phyloP scores from a whole-genome alignment of 2,797 vertebrate genomes.

The Staurois parvus region DNA sequence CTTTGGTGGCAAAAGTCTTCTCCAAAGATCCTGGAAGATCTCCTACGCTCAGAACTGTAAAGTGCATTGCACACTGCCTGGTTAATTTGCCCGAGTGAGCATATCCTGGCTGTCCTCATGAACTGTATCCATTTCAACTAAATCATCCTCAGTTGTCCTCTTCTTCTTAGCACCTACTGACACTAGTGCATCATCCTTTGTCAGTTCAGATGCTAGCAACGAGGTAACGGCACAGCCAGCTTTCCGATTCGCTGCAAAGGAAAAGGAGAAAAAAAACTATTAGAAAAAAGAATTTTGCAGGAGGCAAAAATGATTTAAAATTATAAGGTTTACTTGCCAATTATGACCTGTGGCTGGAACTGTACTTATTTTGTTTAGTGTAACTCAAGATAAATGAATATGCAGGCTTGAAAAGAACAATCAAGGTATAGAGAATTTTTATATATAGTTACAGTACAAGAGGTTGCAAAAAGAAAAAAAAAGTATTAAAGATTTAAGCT shows the following conservation, averaged over 20 bases:
- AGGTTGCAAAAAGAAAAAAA: too few species aligned
- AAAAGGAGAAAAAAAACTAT: background rate
- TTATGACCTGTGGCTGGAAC: too few species aligned
- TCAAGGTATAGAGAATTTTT: background rate
- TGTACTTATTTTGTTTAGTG: background rate
- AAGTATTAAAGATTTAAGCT: too few species aligned
- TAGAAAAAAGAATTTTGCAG: background rate
- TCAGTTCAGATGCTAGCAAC: conserved; percentile 87
- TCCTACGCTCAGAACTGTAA: conserved; percentile 37
- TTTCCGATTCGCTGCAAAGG: conserved; percentile 82
- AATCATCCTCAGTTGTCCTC: conserved; percentile 42
- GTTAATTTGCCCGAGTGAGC: conserved; percentile 65
- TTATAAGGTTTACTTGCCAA: background rate
- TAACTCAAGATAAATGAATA: background rate
- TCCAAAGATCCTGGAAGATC: conserved; percentile 32
- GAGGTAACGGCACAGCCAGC: conserved; percentile 87
- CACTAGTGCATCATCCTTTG: conserved; percentile 79
- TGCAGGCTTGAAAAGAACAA: background rate
- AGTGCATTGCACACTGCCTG: accelerated
- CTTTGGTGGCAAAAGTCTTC: conserved; percentile 58
- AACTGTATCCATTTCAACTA: conserved; percentile 39
- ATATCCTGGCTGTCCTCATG: conserved; percentile 63
- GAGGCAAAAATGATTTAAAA: background rate
- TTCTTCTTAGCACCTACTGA: conserved; percentile 52
- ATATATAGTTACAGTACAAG: too few species aligned